phyloP scores from a whole-genome alignment of 2,797 vertebrate genomes.

The Gouania willdenowi region DNA sequence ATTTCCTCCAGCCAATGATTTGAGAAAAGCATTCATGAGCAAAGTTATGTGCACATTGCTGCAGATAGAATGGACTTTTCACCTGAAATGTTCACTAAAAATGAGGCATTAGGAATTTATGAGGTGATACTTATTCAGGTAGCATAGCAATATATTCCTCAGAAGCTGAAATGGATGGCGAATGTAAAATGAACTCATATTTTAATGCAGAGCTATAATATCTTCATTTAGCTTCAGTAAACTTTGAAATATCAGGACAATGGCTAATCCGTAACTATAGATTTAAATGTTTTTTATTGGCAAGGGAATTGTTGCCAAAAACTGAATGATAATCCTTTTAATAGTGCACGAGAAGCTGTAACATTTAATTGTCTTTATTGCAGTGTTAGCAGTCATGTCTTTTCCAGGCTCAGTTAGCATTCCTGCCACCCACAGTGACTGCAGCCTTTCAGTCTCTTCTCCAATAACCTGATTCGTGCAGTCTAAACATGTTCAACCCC shows the following conservation, averaged over 20 bases:
- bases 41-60: constrained; percentile 24
- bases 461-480: constrained; percentile 15
- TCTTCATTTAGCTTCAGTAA: too few relatives aligned
- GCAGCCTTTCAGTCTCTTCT: constrained; percentile 22
- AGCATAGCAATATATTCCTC: constrained; percentile 10
- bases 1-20: constrained; percentile 35
- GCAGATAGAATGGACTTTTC: constrained; percentile 22
- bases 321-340: too few relatives aligned
- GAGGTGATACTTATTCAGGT: constrained; percentile 14
- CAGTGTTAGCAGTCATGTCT: constrained; percentile 22
- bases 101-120: constrained; percentile 28
- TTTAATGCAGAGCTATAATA: constrained; percentile 14
- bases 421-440: constrained; percentile 36
- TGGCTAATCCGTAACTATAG: too few relatives aligned
- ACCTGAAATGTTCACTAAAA: constrained; percentile 23
- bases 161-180: constrained; percentile 4
- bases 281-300: too few relatives aligned
- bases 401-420: constrained; percentile 47
- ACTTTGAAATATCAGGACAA: too few relatives aligned
- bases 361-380: constrained; percentile 37
- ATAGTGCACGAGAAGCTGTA: constrained; percentile 1
- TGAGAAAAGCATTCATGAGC: constrained; percentile 41
- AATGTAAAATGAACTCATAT: constrained; percentile 13
- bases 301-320: too few relatives aligned
- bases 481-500: constrained; percentile 10